Conservation (phyloP, 1,140 invertebrate genomes). For the Hormaphis cornu region DNA sequence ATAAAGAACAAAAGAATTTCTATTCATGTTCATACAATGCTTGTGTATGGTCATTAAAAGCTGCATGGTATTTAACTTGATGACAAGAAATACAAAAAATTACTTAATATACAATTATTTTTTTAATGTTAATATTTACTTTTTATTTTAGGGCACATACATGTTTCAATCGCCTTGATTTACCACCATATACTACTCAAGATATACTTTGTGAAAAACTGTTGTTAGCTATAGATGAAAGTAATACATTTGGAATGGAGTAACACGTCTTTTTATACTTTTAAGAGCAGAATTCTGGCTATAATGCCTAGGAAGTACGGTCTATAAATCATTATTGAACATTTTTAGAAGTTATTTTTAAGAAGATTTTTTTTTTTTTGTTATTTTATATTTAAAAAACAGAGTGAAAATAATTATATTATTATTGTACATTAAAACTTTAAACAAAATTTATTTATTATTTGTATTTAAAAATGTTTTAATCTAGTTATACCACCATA, state of each 20-base stretch:
- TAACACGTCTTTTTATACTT: slow-evolving; percentile 43
- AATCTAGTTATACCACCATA: slow-evolving; percentile 7
- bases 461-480: slow-evolving; percentile 24
- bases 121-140: too few species aligned
- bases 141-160: slow-evolving; percentile 71
- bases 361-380: slow-evolving; percentile 27
- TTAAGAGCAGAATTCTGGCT: slow-evolving; percentile 9
- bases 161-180: slow-evolving; percentile 92
- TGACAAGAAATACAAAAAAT: background rate
- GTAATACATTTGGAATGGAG: slow-evolving; percentile 95
- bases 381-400: slow-evolving; percentile 30
- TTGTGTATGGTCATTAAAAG: too few species aligned
- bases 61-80: too few species aligned
- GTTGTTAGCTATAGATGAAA: slow-evolving; percentile 89
- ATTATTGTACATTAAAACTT: slow-evolving; percentile 29
- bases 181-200: slow-evolving; percentile 88
- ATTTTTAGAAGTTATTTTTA: slow-evolving; percentile 28
- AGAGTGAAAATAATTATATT: slow-evolving; percentile 27
- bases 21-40: too few species aligned
- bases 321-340: slow-evolving; percentile 30
- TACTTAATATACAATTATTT: background rate
- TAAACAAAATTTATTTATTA: slow-evolving; percentile 32
- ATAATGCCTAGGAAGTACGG: slow-evolving; percentile 16
- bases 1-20: too few species aligned
- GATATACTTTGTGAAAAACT: slow-evolving; percentile 91